phyloP scores from a whole-genome alignment of 1,140 invertebrate genomes.

The Neodiprion fabricii region DNA sequence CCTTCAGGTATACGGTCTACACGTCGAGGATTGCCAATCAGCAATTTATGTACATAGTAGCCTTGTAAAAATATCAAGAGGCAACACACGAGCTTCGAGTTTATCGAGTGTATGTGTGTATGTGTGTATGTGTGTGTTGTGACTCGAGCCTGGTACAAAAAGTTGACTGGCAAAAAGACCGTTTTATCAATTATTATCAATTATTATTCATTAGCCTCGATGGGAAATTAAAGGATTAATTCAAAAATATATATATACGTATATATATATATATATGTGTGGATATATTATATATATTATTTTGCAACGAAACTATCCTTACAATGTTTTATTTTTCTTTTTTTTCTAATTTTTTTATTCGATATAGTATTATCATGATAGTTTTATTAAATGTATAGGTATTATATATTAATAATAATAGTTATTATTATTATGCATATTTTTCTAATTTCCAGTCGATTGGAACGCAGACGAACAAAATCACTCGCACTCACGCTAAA shows the following conservation, averaged over 20 bases:
- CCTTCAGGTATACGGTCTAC: too few species aligned
- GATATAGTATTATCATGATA: too few species aligned
- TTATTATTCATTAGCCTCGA: neutral
- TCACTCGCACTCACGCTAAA: slow-evolving; percentile 5
- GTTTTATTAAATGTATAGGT: too few species aligned
- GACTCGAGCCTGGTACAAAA: too few species aligned
- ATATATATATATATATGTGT: neutral
- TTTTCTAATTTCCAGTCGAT: neutral
- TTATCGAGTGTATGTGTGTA: neutral
- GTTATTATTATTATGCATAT: slow-evolving; percentile 3
- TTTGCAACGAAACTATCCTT: neutral
- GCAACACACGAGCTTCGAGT: neutral
- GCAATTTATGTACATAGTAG: neutral
- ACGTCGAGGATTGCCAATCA: neutral
- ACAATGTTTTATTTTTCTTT: neutral
- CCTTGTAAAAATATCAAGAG: slow-evolving; percentile 1
- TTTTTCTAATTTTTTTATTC: neutral
- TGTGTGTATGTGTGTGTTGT: too few species aligned
- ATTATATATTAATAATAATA: too few species aligned
- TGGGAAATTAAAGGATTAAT: neutral
- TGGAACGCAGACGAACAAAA: neutral
- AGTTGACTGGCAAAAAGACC: too few species aligned
- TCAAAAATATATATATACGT: neutral
- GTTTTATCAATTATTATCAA: neutral
- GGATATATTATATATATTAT: neutral